Percentiles rank a stretch among this genome's conserved stretches.
Conservation (phyloP, 92 coral and sea anemone genomes). For the Scolanthus callimorphus region DNA sequence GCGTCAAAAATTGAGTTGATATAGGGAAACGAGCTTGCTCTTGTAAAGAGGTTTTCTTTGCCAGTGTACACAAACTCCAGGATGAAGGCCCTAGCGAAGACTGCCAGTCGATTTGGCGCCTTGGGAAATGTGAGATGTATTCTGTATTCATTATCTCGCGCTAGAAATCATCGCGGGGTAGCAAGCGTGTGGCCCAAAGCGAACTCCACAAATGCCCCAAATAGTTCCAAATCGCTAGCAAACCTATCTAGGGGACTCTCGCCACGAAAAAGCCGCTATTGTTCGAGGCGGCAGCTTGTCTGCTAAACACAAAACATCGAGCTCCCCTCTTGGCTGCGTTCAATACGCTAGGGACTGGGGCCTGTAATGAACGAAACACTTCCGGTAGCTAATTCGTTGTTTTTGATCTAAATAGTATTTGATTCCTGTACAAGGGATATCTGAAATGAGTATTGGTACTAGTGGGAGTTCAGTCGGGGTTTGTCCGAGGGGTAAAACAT, state of each 20-base stretch:
- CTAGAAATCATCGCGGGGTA: slow-evolving; percentile 45
- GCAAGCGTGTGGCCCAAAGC: slow-evolving; percentile 40
- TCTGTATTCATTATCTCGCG: not conserved
- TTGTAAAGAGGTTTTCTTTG: not conserved
- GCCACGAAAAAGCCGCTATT: slow-evolving; percentile 63
- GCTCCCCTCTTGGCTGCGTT: slow-evolving; percentile 65
- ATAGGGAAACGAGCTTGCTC: not conserved
- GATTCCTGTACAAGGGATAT: not conserved
- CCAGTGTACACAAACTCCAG: slow-evolving; percentile 9
- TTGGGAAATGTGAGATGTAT: not conserved
- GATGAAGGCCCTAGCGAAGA: not conserved
- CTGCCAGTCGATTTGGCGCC: slow-evolving; percentile 7
- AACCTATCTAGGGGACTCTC: slow-evolving; percentile 66
- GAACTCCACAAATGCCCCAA: slow-evolving; percentile 53
- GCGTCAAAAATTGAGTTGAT: too few relatives aligned
- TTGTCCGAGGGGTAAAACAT: not conserved
- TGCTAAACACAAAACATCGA: slow-evolving; percentile 72
- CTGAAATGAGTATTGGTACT: slow-evolving; percentile 6
- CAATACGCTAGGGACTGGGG: slow-evolving; percentile 60
- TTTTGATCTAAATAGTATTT: not conserved
- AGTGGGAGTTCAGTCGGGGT: slow-evolving; percentile 17
- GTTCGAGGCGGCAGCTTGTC: slow-evolving; percentile 92
- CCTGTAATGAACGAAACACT: slow-evolving; percentile 49
- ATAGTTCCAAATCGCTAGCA: slow-evolving; percentile 78
- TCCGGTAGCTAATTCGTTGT: slow-evolving; percentile 47